Base-by-base conservation (phyloP, 2,113 vertebrate genomes). In the Xiphophorus maculatus region DNA sequence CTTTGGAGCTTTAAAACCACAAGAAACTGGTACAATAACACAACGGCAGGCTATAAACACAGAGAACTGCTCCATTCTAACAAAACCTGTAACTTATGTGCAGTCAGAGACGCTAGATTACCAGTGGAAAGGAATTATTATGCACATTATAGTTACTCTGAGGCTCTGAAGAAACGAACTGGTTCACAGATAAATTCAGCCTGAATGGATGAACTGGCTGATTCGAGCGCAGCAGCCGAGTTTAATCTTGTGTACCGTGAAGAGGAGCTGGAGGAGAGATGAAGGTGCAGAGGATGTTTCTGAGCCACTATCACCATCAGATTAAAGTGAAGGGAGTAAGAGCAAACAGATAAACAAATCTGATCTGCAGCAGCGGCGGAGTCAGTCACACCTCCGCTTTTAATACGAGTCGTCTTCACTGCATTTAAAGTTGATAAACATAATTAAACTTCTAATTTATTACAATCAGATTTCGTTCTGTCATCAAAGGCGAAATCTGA, bases 171-270 rank as follows among this genome's bases (percentile, higher is more conserved):
- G 40, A 25, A 65, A 15, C 64, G 58, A 2, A 28, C 13, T 48
- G 25, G n/a, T 63, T 29, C 29, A 29, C 30, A 74, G 48, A 69
- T 42, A 67, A 65, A 74, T 51, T 17, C 44, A 64, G 70, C 63
- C n/a, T 25, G 33, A 17, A 44, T 44, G 37, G 77, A 51, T 69
- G 48, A 64, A 54, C 44, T n/a, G 28, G 35, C 32, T 13, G 73
- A 71, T 69, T 74, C 33, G 60, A 37, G 27, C 65, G 72, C 68
- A 64, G 76, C 28, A 69, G 32, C 60, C 1, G 12, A 40, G 66
- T 83, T 74, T 63, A 71, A 83, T 79, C 76, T 79, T 9, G 72
- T 44, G 64, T 73, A 37, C 69, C 15, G 19, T 40, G 48, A 42
- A 74, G 48, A 48, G 35, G 12, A 0, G 58, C 64, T 76, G 22